Base-by-base conservation (phyloP, 2,888 invertebrate genomes). In the Drosophila emarginata region DNA sequence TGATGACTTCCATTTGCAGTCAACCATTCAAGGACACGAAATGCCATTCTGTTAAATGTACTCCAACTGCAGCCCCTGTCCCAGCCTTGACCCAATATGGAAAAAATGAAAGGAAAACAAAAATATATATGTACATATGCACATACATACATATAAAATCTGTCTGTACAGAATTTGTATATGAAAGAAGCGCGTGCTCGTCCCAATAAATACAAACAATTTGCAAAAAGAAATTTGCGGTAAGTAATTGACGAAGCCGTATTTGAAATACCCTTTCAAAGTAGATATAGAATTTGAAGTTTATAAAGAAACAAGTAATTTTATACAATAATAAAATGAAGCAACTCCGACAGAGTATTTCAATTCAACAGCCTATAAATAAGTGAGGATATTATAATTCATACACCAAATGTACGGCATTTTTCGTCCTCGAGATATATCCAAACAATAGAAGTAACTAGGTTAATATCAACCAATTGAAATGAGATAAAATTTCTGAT, bases 61-160 rank as follows among this genome's bases (percentile, higher is more conserved):
- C 61, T 61, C 36, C 56, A 40, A 53, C 21, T 67, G 12, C 40
- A 39, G 45, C 3, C 18, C 9, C 40, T 32, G 45, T 4, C 12
- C 9, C 21, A 64, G 52, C 77, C 77, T 80, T 78, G 78, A 80
- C 78, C 71, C 67, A 78, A 78, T 67, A 72, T 63, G 52, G 39
- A 11, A 53, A 39, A 36, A 51, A 18, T 12, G 18, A 32, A 18
- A 15, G 32, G 18, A 60, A 51, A 60, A 36, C 51, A 53, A 52
- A 60, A 59, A 18, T 18, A 32, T 32, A 32, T 18, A 39, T 63
- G 50, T 40, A 72, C 28, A 50, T n/a, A 53, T 18, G 6, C 6
- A 28, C 6, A 28, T 15, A 37, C 60, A 60, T 51, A 72, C 28
- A 50, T 14, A 53, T 18, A 52, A 57, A 73, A 52, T 14, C 26